Conservation (phyloP, 2,113 vertebrate genomes). For the Rhizomys pruinosus region DNA sequence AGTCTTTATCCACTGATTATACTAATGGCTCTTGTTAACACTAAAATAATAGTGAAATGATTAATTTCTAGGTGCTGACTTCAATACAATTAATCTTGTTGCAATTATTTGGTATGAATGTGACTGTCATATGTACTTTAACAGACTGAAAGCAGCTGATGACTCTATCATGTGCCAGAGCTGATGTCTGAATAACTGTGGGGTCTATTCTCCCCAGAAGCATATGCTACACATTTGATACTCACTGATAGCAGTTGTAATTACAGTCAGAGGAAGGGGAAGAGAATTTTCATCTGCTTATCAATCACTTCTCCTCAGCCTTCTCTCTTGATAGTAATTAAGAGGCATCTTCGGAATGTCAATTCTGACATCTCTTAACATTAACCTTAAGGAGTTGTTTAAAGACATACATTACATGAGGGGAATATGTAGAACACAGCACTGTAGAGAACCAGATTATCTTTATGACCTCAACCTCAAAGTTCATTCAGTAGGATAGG, state of each 20-base stretch:
- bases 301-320: neutral
- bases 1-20: conserved; percentile 57
- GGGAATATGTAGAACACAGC: neutral
- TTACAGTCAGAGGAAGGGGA: neutral
- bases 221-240: neutral
- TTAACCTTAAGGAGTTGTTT: conserved; percentile 3
- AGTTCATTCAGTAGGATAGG: neutral
- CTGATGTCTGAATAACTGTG: neutral
- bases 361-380: conserved; percentile 19
- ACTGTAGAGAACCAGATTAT: neutral
- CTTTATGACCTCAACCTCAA: neutral
- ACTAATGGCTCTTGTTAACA: conserved; percentile 60
- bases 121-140: conserved; percentile 53
- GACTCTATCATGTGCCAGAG: neutral
- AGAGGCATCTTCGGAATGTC: conserved; percentile 17
- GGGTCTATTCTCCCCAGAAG: neutral
- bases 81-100: conserved; percentile 59
- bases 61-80: conserved; percentile 62
- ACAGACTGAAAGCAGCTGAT: neutral
- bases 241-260: neutral
- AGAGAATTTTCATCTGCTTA: neutral
- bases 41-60: conserved; percentile 58
- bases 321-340: neutral
- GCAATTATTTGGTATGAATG: conserved; percentile 57
- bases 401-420: neutral